Conservation (phyloP, 2,888 invertebrate genomes). For the Pristionchus maxplancki region DNA sequence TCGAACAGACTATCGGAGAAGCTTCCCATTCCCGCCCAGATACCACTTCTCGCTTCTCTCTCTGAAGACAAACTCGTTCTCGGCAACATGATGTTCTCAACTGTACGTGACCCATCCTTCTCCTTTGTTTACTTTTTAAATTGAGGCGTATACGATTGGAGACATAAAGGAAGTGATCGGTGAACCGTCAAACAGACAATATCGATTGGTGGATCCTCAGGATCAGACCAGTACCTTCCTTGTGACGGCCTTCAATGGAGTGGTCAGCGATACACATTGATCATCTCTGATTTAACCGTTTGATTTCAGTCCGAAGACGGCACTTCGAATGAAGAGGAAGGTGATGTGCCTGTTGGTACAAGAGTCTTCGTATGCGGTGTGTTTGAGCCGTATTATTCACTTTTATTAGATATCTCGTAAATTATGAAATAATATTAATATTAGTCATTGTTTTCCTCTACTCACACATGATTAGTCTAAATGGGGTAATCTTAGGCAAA, state of each 20-base stretch:
- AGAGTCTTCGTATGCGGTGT: conserved; percentile 17
- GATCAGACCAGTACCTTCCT: conserved; percentile 26
- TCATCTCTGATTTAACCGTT: not conserved
- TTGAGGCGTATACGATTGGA: conserved; percentile 47
- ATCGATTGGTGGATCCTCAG: conserved; percentile 19
- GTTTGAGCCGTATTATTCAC: not conserved
- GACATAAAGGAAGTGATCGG: not conserved
- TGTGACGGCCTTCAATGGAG: conserved; percentile 4
- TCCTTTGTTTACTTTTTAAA: not conserved
- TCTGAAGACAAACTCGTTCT: conserved; percentile 12
- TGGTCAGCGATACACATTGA: not conserved
- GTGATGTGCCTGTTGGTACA: not conserved
- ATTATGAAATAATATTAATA: too few species aligned
- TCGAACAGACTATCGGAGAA: conserved; percentile 21
- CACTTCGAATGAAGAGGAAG: not conserved
- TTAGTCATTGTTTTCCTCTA: too few species aligned
- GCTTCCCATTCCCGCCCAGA: conserved; percentile 36
- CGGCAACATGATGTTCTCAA: conserved; percentile 34
- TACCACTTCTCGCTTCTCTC: conserved; percentile 4
- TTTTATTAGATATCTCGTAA: not conserved
- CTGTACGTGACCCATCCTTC: not conserved
- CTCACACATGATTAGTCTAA: too few species aligned
- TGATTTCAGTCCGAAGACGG: conserved; percentile 42
- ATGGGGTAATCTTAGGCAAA: conserved; percentile 38
- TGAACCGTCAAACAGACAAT: not conserved